Evolutionary conservation across 2,888 invertebrate species (phyloP).

Genomic region (Drosophila hamatofila): DNA sequence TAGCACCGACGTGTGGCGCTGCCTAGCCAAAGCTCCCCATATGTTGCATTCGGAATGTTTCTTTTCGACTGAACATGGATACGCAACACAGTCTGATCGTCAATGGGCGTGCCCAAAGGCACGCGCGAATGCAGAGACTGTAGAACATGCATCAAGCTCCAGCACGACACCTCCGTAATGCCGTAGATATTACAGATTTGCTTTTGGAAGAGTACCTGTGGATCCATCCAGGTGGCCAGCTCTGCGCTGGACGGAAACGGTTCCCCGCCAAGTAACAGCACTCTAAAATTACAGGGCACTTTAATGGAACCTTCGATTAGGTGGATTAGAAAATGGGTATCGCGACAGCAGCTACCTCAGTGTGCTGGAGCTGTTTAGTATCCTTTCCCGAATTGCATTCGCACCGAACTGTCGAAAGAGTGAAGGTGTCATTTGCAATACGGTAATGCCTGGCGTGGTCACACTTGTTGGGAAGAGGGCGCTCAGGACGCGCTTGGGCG

Average conservation of each 20-base stretch:
- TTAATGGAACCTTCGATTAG: not conserved
- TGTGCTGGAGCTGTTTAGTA: conserved; percentile 87
- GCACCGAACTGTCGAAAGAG: conserved; percentile 89
- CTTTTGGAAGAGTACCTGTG: conserved; percentile 47
- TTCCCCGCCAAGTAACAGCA: conserved; percentile 94
- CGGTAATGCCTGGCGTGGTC: conserved; percentile 86
- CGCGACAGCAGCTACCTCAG: conserved; percentile 85
- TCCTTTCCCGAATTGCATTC: conserved; percentile 86
- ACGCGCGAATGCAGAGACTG: conserved; percentile 80
- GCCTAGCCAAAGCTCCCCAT: conserved; percentile 87
- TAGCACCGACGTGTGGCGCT: conserved; percentile 86
- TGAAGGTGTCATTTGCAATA: conserved; percentile 95
- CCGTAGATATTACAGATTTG: conserved; percentile 94
- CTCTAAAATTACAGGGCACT: conserved; percentile 77
- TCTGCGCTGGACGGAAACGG: conserved; percentile 87
- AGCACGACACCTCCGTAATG: conserved; percentile 97
- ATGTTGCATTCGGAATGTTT: conserved; percentile 75
- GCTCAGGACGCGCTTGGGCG: conserved; percentile 84
- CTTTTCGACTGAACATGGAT: conserved; percentile 82
- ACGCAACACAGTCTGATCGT: conserved; percentile 88
- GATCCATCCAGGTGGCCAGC: conserved; percentile 70
- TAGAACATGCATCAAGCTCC: conserved; percentile 89
- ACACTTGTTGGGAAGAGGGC: conserved; percentile 85
- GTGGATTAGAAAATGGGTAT: not conserved
- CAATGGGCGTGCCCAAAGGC: conserved; percentile 88